Evolutionary conservation across 1,140 invertebrate genomes (phyloP), one percentile per base, ranked within the genome.

Genomic region (Frieseomelitta varia): DNA sequence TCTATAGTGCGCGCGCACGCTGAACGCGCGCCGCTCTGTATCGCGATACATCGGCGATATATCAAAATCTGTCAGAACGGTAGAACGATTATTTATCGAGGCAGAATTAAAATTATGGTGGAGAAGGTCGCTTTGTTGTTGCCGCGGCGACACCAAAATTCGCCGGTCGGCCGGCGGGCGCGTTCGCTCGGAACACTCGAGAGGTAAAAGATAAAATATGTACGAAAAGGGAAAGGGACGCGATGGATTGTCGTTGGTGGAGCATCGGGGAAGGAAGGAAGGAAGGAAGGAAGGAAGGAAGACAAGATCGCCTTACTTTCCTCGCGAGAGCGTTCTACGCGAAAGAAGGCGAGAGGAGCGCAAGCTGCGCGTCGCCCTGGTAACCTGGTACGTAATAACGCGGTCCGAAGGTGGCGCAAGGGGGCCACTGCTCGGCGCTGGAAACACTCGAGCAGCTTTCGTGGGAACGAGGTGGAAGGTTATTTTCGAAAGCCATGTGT

Each of bases 401-500:
- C 27, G 47, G 8, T 24, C 14, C 21, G 24, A 58, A 39, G 51
- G 51, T 55, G 47, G 30, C 47, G 65, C 51, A 47, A 47, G 65
- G 27, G 1, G 6, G 19, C 19, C 21, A 27, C 67, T 15, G 17
- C 1, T 67, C 65, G 39, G 6, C 6, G 39, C 34, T 34, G 19
- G 19, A 39, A 39, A 2, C 67, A 4, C 11, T 4, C 3, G 34
- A 15, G 12, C 39, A 47, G 19, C 14, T 17, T 67, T 65, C 82
- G 77, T 84, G 76, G 75, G 81, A 84, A 82, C 55, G 74, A 1
- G 74, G 17, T 47, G 39, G 39, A 47, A n/a, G 58, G 58, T 77
- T 87, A 87, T 87, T 87, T 87, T 81, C 19, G 74, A 87, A 72
- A 69, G 61, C 77, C 83, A 85, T 68, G 83, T 87, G 86, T 76